Conservation (phyloP, 2,888 invertebrate genomes). For the Drosophila helvetica region DNA sequence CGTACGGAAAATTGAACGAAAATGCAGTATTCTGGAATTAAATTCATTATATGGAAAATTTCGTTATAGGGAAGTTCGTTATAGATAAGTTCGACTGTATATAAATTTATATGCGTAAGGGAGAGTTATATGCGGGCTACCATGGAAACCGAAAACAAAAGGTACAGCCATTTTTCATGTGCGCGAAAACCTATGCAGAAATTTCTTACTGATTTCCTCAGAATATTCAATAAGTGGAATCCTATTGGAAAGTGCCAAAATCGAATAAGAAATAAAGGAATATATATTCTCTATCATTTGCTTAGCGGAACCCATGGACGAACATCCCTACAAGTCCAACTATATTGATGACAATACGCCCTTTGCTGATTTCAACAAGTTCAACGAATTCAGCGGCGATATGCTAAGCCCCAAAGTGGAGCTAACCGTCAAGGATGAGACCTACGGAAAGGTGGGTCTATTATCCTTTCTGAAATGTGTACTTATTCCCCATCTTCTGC, state of each 20-base stretch:
- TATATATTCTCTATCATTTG: background rate
- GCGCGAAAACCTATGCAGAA: constrained; percentile 3
- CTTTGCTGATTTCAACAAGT: constrained; percentile 73
- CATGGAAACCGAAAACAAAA: constrained; percentile 32
- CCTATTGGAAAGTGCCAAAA: too few species aligned
- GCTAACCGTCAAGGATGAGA: constrained; percentile 64
- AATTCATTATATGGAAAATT: too few species aligned
- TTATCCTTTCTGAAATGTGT: too few species aligned
- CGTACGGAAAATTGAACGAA: too few species aligned
- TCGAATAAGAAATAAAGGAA: too few species aligned
- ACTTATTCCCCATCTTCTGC: too few species aligned
- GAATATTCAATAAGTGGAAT: too few species aligned
- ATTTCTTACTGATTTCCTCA: background rate
- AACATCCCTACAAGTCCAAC: constrained; percentile 66
- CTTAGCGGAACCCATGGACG: constrained; percentile 72
- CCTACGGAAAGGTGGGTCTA: constrained; percentile 44
- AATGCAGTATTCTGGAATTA: too few species aligned
- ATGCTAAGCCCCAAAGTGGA: constrained; percentile 71
- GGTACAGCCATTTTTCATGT: constrained; percentile 25
- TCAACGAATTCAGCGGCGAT: constrained; percentile 55
- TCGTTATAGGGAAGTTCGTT: too few species aligned
- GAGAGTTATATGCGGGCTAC: constrained; percentile 2
- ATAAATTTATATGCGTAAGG: too few species aligned
- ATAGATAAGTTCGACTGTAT: too few species aligned
- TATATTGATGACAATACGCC: constrained; percentile 72